A percentile compares a stretch with the other conserved stretches of the same genome.
phyloP scores from a whole-genome alignment of 2,113 vertebrate genomes.

The cattle (Bos taurus) region DNA sequence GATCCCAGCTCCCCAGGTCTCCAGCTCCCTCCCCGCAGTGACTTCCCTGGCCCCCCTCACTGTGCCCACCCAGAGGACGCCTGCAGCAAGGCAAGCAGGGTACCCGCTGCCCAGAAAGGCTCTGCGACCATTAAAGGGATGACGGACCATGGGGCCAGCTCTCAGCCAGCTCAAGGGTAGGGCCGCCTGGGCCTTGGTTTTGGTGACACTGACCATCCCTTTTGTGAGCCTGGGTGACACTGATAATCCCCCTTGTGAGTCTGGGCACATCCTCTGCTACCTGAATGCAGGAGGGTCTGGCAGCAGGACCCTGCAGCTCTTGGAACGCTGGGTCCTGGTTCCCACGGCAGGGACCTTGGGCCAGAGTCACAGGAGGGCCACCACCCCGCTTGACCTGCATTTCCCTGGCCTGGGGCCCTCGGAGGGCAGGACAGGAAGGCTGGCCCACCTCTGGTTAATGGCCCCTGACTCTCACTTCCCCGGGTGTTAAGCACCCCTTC shows the following conservation, averaged over 20 bases:
- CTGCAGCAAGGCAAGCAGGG: accelerated
- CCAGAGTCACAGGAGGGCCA: neutral
- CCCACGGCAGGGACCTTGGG: neutral
- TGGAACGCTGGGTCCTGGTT: accelerated
- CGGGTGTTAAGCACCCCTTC: neutral
- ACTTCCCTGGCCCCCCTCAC: neutral
- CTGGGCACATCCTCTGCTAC: neutral
- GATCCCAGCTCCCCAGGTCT: neutral
- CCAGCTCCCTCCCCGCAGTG: too few relatives aligned
- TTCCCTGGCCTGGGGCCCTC: neutral
- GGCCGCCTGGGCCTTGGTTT: neutral
- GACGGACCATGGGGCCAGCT: neutral
- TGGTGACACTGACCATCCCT: neutral
- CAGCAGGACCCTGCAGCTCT: neutral
- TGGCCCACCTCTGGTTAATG: neutral
- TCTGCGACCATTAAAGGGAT: accelerated
- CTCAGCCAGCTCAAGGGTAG: neutral
- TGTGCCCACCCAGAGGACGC: accelerated
- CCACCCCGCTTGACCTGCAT: neutral
- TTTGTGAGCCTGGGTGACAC: accelerated
- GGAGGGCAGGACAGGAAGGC: neutral
- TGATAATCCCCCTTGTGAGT: accelerated
- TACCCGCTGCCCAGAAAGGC: accelerated
- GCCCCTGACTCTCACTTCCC: neutral
- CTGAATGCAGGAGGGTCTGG: neutral